These are phyloP conservation scores for Gymnoscelis rufifasciata DNA, from an alignment of 2,888 invertebrate genomes.

Conservation along the genomic window DNA sequence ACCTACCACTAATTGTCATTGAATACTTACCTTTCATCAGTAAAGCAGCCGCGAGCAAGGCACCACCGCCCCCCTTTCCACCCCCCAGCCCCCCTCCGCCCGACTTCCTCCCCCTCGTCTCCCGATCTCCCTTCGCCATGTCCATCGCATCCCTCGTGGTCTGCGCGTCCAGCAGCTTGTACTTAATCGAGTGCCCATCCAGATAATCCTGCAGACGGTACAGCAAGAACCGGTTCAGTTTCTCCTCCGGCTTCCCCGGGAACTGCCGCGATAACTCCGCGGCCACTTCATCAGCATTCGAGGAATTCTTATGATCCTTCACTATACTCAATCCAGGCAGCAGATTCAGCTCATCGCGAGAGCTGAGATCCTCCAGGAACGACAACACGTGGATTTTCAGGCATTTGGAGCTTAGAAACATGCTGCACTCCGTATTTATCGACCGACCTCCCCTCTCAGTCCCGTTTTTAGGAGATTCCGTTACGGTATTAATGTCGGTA, in stretches of 20 bases:
- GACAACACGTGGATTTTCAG: conserved; percentile 88
- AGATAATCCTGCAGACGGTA: conserved; percentile 83
- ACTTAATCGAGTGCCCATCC: conserved; percentile 85
- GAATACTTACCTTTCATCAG: conserved; percentile 80
- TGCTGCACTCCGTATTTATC: conserved; percentile 64
- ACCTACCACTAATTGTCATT: too few species aligned
- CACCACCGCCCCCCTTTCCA: conserved; percentile 64
- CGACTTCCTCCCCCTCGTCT: conserved; percentile 65
- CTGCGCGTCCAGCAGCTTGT: conserved; percentile 83
- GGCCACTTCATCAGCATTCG: conserved; percentile 81
- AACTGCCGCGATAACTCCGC: conserved; percentile 86
- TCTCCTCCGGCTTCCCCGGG: conserved; percentile 86
- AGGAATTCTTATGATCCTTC: conserved; percentile 74
- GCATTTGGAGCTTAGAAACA: conserved; percentile 82
- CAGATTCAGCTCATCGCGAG: conserved; percentile 83
- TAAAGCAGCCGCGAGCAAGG: conserved; percentile 77
- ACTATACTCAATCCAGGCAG: conserved; percentile 88
- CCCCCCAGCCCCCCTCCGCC: conserved; percentile 61
- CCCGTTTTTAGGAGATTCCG: conserved; percentile 35
- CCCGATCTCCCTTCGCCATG: conserved; percentile 61
- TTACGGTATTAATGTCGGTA: conserved; percentile 43
- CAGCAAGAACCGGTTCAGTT: conserved; percentile 85
- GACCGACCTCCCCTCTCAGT: conserved; percentile 51
- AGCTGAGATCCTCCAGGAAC: conserved; percentile 85
- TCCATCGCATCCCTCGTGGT: conserved; percentile 79